Evolutionary conservation across 92 coral and sea anemone genomes (phyloP), one percentile per base, ranked within the genome.

Genomic region (Parazoanthus atlanticus): DNA sequence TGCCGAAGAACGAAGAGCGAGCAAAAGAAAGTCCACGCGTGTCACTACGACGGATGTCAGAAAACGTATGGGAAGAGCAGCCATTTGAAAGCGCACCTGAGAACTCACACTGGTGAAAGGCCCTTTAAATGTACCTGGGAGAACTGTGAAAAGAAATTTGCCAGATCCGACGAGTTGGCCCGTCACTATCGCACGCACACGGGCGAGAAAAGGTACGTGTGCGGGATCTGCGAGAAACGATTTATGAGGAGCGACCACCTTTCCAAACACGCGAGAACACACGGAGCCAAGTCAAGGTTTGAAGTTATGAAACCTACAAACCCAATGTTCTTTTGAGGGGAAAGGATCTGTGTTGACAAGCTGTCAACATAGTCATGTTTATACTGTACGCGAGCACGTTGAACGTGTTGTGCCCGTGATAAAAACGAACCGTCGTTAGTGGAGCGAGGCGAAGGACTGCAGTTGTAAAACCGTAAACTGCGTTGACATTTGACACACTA

Each of bases 201-300:
- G 2, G 97, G 98, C 32, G 98, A 96, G 65, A 96, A 96, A 88
- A 89, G 97, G 25, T 96, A 96, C 73, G 95, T 93, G 28, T 96
- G 98, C 58, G 85, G 88, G 89, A 88, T 91, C 5, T 96, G 98
- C 71, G 90, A 90, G 82, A 96, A 96, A 78, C 91, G 98, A 13
- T 96, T 96, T 47, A 96, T 96, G 98, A 90, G 98, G 56, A 96
- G 98, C 40, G 98, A 96, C 80, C 98, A 96, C 73, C 93, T 96
- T 52, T 90, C 95, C 13, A 96, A 96, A 90, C 98, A 96, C 91
- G 91, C 94, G 72, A 91, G 88, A 88, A 96, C 95, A 12, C 98
- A 96, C 79, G 93, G 93, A 26, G 73, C 77, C 41, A 87, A 92
- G 89, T 89, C 93, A 82, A 89, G 94, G 30, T 91, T 93, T 19